Base-by-base conservation (phyloP, 2,888 invertebrate species). In the Ditula angustiorana region DNA sequence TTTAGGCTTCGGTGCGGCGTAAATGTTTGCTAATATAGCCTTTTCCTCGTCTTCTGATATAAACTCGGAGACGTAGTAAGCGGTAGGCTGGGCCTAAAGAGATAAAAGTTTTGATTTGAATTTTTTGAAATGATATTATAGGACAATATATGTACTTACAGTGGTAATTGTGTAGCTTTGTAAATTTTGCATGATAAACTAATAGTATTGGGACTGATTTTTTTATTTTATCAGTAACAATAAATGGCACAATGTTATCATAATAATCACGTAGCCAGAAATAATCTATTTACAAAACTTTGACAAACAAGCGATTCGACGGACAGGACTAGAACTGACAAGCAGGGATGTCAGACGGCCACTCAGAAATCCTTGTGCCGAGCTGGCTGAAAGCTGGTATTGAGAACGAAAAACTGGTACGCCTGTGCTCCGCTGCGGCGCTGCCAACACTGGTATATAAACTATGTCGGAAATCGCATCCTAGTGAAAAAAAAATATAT, bases 41-140 rank as follows among this genome's bases (percentile, higher is more conserved):
- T 93, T 87, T 82, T 97, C 96, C 80, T 97, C 97, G 41, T 94
- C 94, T 69, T 92, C 87, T 1, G 95, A 95, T 73, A 99, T 96
- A 83, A 98, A 99, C 76, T 98, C 95, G 11, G 98, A 96, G 86
- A 99, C 94, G 87, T 99, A 99, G 82, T 94, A 95, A 2, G 96
- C 94, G 37, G 94, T 93, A n/a, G 93, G 82, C 33, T 95, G 95
- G 41, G 93, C 90, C 94, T 95, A 41, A 16, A 47, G 4, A 23
- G 30, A 24, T 26, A 33, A 44, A 49, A 28, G 16, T 41, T 52
- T 28, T 24, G 1, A 13, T 37, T 28, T 26, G 8, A 55, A 52
- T 26, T 24, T 5, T 37, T 13, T n/a, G 3, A 33, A 50, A 19
- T 28, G 28, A 10, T 4, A 19, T 50, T 26, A 24, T 33, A 19